These are phyloP conservation scores for Takifugu ocellatus DNA, from an alignment of 2,797 vertebrate genomes.

Conservation along the genomic window DNA sequence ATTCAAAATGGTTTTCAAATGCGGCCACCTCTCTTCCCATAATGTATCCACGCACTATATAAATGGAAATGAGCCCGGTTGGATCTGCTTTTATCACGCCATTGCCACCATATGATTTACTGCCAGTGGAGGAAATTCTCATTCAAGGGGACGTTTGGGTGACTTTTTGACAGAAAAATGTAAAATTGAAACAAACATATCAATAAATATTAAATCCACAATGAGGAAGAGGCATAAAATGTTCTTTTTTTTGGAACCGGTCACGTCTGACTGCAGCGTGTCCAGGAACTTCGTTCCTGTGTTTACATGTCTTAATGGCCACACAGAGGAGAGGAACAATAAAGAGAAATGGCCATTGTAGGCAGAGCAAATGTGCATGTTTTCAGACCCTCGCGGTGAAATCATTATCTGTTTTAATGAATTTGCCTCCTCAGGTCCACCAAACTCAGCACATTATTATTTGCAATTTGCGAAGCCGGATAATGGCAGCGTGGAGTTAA, in stretches of 20 bases:
- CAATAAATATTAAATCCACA: slow-evolving; percentile 12
- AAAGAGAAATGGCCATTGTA: slow-evolving; percentile 23
- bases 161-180: slow-evolving; percentile 30
- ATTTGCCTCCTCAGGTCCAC: slow-evolving; percentile 21
- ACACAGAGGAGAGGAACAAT: not conserved
- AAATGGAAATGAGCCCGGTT: slow-evolving; percentile 71
- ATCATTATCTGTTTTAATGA: slow-evolving; percentile 23
- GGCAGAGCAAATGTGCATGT: slow-evolving; percentile 13
- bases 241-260: too few relatives aligned
- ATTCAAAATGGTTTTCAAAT: slow-evolving; percentile 62
- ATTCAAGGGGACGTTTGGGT: slow-evolving; percentile 6
- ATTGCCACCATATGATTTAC: slow-evolving; percentile 16
- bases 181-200: slow-evolving; percentile 10
- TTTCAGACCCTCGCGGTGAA: not conserved
- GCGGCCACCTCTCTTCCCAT: slow-evolving; percentile 51
- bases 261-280: too few relatives aligned
- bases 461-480: slow-evolving; percentile 39
- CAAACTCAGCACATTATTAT: slow-evolving; percentile 33
- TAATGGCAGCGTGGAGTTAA: slow-evolving; percentile 39
- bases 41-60: slow-evolving; percentile 66
- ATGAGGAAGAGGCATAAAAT: slow-evolving; percentile 5
- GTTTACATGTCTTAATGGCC: slow-evolving; percentile 14
- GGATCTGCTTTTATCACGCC: slow-evolving; percentile 58
- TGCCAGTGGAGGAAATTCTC: slow-evolving; percentile 6
- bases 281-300: not conserved